Conservation (phyloP, 1,140 invertebrate species). For the Papilio machaon region DNA sequence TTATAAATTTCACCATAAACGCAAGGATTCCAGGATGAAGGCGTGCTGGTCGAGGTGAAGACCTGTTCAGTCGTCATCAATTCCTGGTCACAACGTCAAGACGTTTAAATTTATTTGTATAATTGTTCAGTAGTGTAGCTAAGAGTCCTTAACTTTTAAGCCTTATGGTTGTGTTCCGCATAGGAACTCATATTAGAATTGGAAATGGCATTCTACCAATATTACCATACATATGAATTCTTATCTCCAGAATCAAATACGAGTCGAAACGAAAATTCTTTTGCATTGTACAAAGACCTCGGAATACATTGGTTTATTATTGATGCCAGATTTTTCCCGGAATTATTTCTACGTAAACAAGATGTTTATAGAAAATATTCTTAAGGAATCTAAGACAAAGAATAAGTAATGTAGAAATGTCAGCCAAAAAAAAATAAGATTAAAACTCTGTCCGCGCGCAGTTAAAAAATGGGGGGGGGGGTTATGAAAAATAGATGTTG, state of each 20-base stretch:
- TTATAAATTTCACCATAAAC: too few relatives aligned
- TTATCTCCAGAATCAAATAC: conserved; percentile 25
- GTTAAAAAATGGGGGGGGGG: too few relatives aligned
- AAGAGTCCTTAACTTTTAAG: neutral
- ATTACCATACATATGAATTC: conserved; percentile 38
- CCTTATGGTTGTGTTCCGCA: neutral
- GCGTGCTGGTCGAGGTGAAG: too few relatives aligned
- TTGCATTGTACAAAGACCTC: neutral
- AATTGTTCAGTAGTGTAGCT: neutral
- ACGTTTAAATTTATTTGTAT: too few relatives aligned
- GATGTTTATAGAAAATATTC: neutral
- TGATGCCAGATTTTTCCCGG: neutral
- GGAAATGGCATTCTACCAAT: neutral
- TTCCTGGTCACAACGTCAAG: too few relatives aligned
- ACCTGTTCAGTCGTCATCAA: too few relatives aligned
- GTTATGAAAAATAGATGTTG: too few relatives aligned
- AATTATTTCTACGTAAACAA: conserved; percentile 19
- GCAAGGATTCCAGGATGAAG: too few relatives aligned
- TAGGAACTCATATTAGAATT: neutral
- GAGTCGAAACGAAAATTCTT: conserved; percentile 26
- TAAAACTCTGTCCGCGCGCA: too few relatives aligned
- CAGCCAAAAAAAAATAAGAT: too few relatives aligned
- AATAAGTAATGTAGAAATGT: neutral
- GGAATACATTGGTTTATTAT: conserved; percentile 17
- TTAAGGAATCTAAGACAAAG: neutral